Base-by-base conservation (phyloP, 64 coral and sea anemone species). In the Dendronephthya gigantea region DNA sequence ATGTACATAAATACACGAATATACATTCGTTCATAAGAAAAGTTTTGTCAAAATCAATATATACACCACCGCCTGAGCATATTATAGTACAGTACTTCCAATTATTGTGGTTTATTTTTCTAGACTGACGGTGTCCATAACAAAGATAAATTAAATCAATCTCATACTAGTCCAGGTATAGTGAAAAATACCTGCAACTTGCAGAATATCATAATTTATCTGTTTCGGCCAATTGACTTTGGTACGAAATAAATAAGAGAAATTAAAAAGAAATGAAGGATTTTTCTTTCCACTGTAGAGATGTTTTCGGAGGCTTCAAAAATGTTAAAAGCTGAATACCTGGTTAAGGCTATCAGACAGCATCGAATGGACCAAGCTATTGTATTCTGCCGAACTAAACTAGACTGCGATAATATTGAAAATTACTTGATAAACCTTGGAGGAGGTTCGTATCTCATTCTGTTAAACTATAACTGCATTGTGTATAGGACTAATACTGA, bases 331-430 rank as follows among this genome's bases (percentile, higher is more conserved):
- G 92, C 88, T 22, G 89, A 93, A 40, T 96, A 96, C 52, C 39
- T 96, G 1, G 82, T 90, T 17, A 89, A 74, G 75, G 91, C 94
- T 19, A 96, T 96, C 65, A 85, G 90, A 11, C 82, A 90, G 70
- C 94, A 96, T 55, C 88, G 92, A 86, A 96, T 96, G 94, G 94
- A 96, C 39, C 89, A 92, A 23, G 94, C 90, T 0, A 96, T 96
- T 48, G 76, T 96, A 35, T 96, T 96, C 84, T 96, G 94, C 88
- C 85, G 94, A 29, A 96, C 94, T 12, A 96, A 96, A 50, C 68
- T 96, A 30, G 94, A 96, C 38, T 96, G 94, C 89, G 94, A 96
- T 43, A 93, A 96, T 56, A 84, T 83, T 2, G 94, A 96, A 40
- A 40, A 83, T n/a, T 90, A 96, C 49, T 23, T 96, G 32, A 47